Conservation (phyloP, 2,113 vertebrate species). For the Periophthalmodon schlosseri region DNA sequence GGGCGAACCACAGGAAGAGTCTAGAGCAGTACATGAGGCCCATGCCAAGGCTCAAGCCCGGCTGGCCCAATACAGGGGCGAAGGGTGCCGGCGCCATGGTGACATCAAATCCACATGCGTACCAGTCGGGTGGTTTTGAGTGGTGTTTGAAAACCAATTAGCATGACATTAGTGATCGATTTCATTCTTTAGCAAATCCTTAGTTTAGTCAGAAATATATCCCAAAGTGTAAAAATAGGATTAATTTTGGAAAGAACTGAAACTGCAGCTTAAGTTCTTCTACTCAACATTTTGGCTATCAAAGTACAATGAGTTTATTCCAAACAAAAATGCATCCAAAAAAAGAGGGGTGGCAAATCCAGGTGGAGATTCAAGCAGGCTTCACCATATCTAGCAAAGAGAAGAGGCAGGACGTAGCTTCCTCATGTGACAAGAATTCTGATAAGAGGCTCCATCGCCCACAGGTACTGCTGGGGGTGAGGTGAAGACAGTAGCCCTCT, state of each 20-base stretch:
- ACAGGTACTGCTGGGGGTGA: conserved; percentile 75
- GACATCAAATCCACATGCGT: conserved; percentile 63
- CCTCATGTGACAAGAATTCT: conserved; percentile 71
- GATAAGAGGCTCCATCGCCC: conserved; percentile 74
- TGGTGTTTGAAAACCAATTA: conserved; percentile 62
- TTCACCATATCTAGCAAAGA: conserved; percentile 49
- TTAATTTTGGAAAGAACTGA: conserved; percentile 13
- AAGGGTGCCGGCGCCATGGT: conserved; percentile 55
- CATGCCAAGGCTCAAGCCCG: conserved; percentile 66
- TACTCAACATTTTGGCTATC: conserved; percentile 35
- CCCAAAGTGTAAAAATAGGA: conserved; percentile 26
- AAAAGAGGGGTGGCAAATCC: conserved; percentile 48
- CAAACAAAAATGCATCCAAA: conserved; percentile 53
- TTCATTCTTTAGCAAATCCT: conserved; percentile 65
- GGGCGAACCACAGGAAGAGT: conserved; percentile 71
- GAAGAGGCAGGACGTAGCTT: conserved; percentile 57
- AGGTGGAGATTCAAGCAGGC: conserved; percentile 38
- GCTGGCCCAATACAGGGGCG: conserved; percentile 54
- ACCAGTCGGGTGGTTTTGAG: conserved; percentile 57
- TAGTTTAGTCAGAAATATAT: conserved; percentile 24
- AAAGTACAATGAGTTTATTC: conserved; percentile 51
- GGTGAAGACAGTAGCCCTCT: conserved; percentile 70
- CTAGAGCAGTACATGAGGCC: conserved; percentile 75
- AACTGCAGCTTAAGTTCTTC: conserved; percentile 24
- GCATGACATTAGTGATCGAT: conserved; percentile 72